Evolutionary conservation across 2,113 vertebrate genomes (phyloP).

Genomic region (Engraulis encrasicolus): DNA sequence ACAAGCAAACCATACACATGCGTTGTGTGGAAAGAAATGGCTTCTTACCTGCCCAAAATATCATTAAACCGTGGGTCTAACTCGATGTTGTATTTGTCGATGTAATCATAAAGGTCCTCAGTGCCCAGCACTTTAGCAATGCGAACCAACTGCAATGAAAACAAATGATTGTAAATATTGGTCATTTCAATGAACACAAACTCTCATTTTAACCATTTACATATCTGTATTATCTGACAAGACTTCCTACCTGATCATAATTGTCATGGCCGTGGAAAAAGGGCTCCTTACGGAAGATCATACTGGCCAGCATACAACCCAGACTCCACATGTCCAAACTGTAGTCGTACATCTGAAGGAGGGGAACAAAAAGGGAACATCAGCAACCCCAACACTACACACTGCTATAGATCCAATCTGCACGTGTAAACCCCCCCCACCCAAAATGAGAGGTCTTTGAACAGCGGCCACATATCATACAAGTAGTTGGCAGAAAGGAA

Average conservation of each 20-base stretch:
- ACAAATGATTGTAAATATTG: not conserved
- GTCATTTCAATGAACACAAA: not conserved
- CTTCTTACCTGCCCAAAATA: constrained; percentile 76
- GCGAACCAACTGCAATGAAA: constrained; percentile 69
- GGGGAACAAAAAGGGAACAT: not conserved
- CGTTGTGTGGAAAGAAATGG: not conserved
- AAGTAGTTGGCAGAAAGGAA: no score
- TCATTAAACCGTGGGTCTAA: constrained; percentile 80
- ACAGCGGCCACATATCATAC: no score
- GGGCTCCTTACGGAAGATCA: constrained; percentile 88
- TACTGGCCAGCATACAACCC: constrained; percentile 86
- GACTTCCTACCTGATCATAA: constrained; percentile 79
- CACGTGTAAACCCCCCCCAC: not conserved
- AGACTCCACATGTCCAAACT: constrained; percentile 89
- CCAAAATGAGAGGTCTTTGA: no score
- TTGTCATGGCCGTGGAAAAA: constrained; percentile 89
- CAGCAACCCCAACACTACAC: not conserved
- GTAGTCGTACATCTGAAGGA: constrained; percentile 85
- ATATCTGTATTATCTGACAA: no score
- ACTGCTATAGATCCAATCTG: not conserved
- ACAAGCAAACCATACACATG: no score
- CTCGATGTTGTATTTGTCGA: constrained; percentile 82
- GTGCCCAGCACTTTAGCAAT: constrained; percentile 80
- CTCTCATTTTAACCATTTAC: not conserved
- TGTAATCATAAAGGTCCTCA: constrained; percentile 80